Conservation (phyloP, 2,888 invertebrate genomes). For the Allophyes oxyacanthae region DNA sequence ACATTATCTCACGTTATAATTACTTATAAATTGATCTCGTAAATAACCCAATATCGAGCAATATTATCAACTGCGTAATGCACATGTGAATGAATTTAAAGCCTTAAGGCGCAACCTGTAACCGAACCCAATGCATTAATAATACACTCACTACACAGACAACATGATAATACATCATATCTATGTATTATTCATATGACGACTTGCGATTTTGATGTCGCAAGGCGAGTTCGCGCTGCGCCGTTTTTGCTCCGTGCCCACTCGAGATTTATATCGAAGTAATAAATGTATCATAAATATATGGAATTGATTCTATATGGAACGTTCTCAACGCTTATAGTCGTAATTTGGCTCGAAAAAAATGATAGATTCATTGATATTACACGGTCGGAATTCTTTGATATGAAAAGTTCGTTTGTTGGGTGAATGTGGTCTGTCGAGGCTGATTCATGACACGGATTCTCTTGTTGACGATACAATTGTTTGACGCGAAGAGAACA, state of each 20-base stretch:
- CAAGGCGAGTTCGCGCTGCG: conserved; percentile 61
- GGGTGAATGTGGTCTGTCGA: not conserved
- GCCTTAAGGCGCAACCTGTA: conserved; percentile 40
- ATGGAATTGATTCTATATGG: conserved; percentile 62
- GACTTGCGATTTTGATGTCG: conserved; percentile 81
- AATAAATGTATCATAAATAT: conserved; percentile 74
- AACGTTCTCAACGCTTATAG: conserved; percentile 52
- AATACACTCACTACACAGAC: conserved; percentile 61
- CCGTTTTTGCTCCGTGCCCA: conserved; percentile 70
- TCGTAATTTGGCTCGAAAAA: conserved; percentile 54
- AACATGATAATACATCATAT: conserved; percentile 79
- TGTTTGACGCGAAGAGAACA: conserved; percentile 11
- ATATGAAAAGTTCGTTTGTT: conserved; percentile 22
- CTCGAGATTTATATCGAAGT: conserved; percentile 69
- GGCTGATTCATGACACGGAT: conserved; percentile 20
- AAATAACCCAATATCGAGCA: conserved; percentile 15
- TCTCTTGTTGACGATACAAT: conserved; percentile 18
- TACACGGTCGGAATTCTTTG: conserved; percentile 43
- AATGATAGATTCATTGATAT: conserved; percentile 55
- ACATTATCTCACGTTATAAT: conserved; percentile 26
- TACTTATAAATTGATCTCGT: conserved; percentile 27
- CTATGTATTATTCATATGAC: conserved; percentile 83
- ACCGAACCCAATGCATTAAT: conserved; percentile 60
- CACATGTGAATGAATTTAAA: conserved; percentile 46
- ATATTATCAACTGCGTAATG: conserved; percentile 29